Conservation (phyloP, 1,140 invertebrate genomes). For the Drosophila santomea region DNA sequence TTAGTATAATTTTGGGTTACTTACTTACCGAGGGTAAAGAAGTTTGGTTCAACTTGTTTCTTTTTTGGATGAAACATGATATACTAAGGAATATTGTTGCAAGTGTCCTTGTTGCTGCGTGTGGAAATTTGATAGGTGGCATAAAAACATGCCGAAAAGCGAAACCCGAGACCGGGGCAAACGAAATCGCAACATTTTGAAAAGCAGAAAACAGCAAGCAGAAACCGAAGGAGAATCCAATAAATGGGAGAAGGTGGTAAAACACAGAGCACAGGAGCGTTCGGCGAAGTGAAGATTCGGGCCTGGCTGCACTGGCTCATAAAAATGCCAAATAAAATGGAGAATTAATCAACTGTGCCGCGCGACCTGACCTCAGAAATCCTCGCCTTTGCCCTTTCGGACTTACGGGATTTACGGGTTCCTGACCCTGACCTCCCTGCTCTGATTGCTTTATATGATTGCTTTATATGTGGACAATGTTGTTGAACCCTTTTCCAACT, state of each 20-base stretch:
- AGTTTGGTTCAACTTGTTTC: not conserved
- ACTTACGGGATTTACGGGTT: slow-evolving; percentile 53
- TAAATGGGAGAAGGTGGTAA: not conserved
- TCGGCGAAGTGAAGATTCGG: not conserved
- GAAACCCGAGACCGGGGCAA: slow-evolving; percentile 38
- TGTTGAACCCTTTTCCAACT: not conserved
- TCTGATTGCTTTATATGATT: slow-evolving; percentile 17
- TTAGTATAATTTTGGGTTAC: too few species aligned
- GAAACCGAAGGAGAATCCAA: not conserved
- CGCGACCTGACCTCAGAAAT: slow-evolving; percentile 29
- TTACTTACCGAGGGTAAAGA: too few species aligned
- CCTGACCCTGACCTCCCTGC: slow-evolving; percentile 15
- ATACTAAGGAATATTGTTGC: not conserved
- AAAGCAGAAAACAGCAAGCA: not conserved
- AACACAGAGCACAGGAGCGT: not conserved
- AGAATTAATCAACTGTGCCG: slow-evolving; percentile 67
- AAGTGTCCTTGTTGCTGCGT: slow-evolving; percentile 15
- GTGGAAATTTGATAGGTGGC: slow-evolving; percentile 38
- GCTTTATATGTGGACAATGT: slow-evolving; percentile 12
- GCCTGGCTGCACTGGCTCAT: slow-evolving; percentile 51
- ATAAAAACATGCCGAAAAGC: slow-evolving; percentile 36
- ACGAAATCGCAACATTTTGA: slow-evolving; percentile 34
- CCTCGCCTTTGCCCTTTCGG: not conserved
- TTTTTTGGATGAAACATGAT: not conserved
- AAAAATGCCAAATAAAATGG: slow-evolving; percentile 74